These are phyloP conservation scores for Anoplolepis gracilipes DNA, from an alignment of 1,140 invertebrate genomes.

Conservation along the genomic window DNA sequence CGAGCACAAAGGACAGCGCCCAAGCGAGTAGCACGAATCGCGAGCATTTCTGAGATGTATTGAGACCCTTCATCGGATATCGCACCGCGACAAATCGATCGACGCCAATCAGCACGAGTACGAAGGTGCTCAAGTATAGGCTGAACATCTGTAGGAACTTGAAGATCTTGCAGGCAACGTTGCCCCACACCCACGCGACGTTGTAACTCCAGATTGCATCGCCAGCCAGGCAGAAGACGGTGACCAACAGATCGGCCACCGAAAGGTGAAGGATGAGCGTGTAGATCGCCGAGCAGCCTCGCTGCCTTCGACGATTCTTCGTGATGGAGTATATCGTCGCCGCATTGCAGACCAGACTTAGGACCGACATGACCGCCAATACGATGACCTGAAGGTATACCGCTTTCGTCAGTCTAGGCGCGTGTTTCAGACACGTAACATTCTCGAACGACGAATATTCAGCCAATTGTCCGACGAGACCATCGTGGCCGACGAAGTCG, in stretches of 20 bases:
- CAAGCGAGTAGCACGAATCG: slow-evolving; percentile 89
- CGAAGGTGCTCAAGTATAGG: slow-evolving; percentile 93
- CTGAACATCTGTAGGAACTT: slow-evolving; percentile 94
- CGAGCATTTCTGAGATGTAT: slow-evolving; percentile 88
- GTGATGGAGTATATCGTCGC: slow-evolving; percentile 91
- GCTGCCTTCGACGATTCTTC: slow-evolving; percentile 86
- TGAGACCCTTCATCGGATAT: slow-evolving; percentile 92
- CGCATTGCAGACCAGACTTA: slow-evolving; percentile 91
- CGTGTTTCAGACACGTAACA: slow-evolving; percentile 87
- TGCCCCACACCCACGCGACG: slow-evolving; percentile 92
- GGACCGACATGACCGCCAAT: slow-evolving; percentile 88
- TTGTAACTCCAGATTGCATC: slow-evolving; percentile 93
- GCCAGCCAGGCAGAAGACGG: slow-evolving; percentile 92
- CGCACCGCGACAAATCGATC: slow-evolving; percentile 93
- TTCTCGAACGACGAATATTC: slow-evolving; percentile 70
- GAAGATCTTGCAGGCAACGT: slow-evolving; percentile 92
- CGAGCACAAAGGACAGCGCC: slow-evolving; percentile 90
- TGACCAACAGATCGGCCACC: slow-evolving; percentile 92
- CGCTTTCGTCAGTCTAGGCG: slow-evolving; percentile 87
- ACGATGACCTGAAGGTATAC: slow-evolving; percentile 89
- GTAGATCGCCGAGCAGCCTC: slow-evolving; percentile 91
- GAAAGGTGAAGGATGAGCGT: slow-evolving; percentile 92
- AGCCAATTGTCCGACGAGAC: neutral
- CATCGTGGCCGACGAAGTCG: slow-evolving; percentile 79
- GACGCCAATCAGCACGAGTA: slow-evolving; percentile 92